These are phyloP conservation scores for Lepidocolaptes lacrymiger DNA, from an alignment of 2,797 vertebrate genomes.

Conservation along the genomic window DNA sequence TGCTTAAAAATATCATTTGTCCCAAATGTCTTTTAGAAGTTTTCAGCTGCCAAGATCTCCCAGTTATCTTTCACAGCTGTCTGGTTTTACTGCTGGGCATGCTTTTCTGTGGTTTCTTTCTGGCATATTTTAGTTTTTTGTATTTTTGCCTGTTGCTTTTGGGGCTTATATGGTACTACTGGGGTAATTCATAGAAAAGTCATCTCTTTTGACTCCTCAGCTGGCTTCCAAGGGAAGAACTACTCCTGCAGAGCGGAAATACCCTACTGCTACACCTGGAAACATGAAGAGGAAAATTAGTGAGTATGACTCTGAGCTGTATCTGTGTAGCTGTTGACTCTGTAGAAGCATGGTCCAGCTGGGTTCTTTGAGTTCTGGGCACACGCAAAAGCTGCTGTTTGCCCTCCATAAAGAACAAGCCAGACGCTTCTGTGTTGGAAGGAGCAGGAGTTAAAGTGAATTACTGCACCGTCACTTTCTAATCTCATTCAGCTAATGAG, in stretches of 20 bases:
- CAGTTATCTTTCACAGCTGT: neutral
- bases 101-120: neutral
- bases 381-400: neutral
- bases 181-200: slow-evolving; percentile 20
- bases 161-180: slow-evolving; percentile 22
- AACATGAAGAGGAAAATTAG: slow-evolving; percentile 92
- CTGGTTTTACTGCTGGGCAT: neutral
- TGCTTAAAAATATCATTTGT: neutral
- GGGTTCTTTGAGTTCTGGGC: neutral
- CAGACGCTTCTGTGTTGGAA: neutral
- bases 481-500: neutral
- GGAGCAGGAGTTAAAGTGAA: neutral
- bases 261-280: slow-evolving; percentile 77
- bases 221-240: slow-evolving; percentile 89
- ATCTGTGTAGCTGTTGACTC: neutral
- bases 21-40: neutral
- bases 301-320: slow-evolving; percentile 71
- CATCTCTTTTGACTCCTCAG: slow-evolving; percentile 75
- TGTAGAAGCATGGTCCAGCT: neutral
- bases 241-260: slow-evolving; percentile 75
- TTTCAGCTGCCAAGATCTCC: neutral
- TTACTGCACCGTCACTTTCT: neutral
- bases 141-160: slow-evolving; percentile 16
- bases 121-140: slow-evolving; percentile 21
- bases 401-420: neutral